Evolutionary conservation across 2,888 invertebrate species (phyloP).

Genomic region (Agonopterix alstromeriana): DNA sequence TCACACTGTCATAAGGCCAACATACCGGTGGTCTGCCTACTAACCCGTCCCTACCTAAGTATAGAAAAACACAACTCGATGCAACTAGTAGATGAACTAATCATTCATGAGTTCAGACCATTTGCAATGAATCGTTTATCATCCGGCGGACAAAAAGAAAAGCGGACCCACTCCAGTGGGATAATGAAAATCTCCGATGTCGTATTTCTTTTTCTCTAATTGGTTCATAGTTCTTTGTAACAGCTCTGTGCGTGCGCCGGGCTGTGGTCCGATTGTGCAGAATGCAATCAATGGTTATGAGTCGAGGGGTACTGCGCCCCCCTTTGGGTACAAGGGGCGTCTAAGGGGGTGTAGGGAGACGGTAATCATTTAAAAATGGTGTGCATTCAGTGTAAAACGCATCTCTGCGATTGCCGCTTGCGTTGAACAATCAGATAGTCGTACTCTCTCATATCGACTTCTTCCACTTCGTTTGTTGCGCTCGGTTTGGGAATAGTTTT

Average conservation of each 20-base stretch:
- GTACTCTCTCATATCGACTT: slow-evolving; percentile 63
- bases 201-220: slow-evolving; percentile 60
- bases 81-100: slow-evolving; percentile 6
- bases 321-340: slow-evolving; percentile 8
- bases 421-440: slow-evolving; percentile 62
- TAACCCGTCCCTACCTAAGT: too few relatives aligned
- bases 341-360: not conserved
- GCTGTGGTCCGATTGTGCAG: slow-evolving; percentile 46
- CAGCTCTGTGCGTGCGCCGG: slow-evolving; percentile 44
- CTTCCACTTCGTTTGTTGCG: slow-evolving; percentile 70
- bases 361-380: slow-evolving; percentile 60
- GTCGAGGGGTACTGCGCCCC: slow-evolving; percentile 20
- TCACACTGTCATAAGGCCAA: too few relatives aligned
- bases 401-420: slow-evolving; percentile 65
- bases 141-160: slow-evolving; percentile 23
- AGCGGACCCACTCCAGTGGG: slow-evolving; percentile 25
- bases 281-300: slow-evolving; percentile 66
- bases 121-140: slow-evolving; percentile 27
- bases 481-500: slow-evolving; percentile 69
- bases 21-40: too few relatives aligned
- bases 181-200: slow-evolving; percentile 57
- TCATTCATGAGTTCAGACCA: slow-evolving; percentile 26
- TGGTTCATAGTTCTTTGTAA: slow-evolving; percentile 58
- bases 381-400: slow-evolving; percentile 62
- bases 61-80: not conserved